phyloP scores from a whole-genome alignment of 2,797 vertebrate species.

The Falco novaeseelandiae region DNA sequence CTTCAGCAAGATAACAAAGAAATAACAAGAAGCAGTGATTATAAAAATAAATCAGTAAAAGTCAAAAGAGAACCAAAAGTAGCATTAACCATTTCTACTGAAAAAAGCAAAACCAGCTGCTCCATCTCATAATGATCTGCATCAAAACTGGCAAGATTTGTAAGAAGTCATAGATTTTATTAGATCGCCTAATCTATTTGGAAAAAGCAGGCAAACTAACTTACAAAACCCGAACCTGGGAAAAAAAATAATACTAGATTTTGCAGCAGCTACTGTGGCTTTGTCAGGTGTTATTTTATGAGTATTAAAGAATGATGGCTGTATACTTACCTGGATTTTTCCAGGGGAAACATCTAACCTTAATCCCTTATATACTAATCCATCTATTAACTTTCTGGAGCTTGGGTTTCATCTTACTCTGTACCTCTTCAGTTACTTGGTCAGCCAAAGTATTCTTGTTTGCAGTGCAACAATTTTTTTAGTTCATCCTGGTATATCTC shows the following conservation, averaged over 20 bases:
- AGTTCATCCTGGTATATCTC: background rate
- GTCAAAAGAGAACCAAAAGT: background rate
- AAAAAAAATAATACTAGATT: background rate
- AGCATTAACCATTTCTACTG: background rate
- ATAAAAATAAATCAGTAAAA: background rate
- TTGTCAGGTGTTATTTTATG: background rate
- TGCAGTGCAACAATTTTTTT: background rate
- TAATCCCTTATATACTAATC: background rate
- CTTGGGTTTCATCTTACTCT: background rate
- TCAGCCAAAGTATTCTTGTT: background rate
- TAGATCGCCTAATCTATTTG: background rate
- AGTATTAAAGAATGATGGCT: background rate
- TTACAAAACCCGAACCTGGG: accelerated
- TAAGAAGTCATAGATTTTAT: background rate
- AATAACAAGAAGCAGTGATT: background rate
- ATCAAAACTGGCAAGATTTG: background rate
- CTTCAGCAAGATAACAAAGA: background rate
- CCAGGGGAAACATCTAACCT: background rate
- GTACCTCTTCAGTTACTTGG: background rate
- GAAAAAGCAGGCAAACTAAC: background rate
- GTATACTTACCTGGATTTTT: background rate
- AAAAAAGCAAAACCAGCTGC: accelerated
- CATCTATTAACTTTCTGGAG: background rate
- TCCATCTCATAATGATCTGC: background rate
- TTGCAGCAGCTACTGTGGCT: background rate